phyloP scores from a whole-genome alignment of 2,113 vertebrate genomes.

The Salvelinus sp. region DNA sequence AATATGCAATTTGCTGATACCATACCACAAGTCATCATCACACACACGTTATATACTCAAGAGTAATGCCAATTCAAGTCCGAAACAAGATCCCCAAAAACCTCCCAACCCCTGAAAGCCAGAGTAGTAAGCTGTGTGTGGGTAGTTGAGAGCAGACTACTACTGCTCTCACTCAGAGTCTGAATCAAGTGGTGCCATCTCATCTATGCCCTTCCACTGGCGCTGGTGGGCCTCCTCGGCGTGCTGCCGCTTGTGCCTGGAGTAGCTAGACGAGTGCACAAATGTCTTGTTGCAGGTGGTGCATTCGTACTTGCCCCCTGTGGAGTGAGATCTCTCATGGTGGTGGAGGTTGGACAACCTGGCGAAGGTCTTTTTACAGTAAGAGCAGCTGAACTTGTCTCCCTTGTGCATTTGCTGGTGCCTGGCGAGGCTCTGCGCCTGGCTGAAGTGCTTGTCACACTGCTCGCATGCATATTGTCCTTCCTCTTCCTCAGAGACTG shows the following conservation, averaged over 20 bases:
- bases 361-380: constrained; percentile 49
- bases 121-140: background rate
- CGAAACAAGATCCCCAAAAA: constrained; percentile 9
- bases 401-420: constrained; percentile 68
- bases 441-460: constrained; percentile 73
- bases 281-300: constrained; percentile 74
- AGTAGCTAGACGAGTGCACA: constrained; percentile 76
- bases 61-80: constrained; percentile 47
- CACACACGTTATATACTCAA: constrained; percentile 46
- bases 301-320: constrained; percentile 70
- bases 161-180: constrained; percentile 68
- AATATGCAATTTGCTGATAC: constrained; percentile 24
- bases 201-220: constrained; percentile 58
- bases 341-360: constrained; percentile 61
- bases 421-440: constrained; percentile 67
- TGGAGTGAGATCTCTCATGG: constrained; percentile 50
- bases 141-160: background rate
- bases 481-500: constrained; percentile 36
- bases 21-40: constrained; percentile 40
- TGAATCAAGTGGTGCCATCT: constrained; percentile 70
- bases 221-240: constrained; percentile 52
- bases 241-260: constrained; percentile 77
- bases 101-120: background rate
- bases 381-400: constrained; percentile 40
- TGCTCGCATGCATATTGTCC: constrained; percentile 56